These are phyloP conservation scores for Hylomyscus alleni DNA, from an alignment of 2,797 vertebrate species.

Conservation along the genomic window DNA sequence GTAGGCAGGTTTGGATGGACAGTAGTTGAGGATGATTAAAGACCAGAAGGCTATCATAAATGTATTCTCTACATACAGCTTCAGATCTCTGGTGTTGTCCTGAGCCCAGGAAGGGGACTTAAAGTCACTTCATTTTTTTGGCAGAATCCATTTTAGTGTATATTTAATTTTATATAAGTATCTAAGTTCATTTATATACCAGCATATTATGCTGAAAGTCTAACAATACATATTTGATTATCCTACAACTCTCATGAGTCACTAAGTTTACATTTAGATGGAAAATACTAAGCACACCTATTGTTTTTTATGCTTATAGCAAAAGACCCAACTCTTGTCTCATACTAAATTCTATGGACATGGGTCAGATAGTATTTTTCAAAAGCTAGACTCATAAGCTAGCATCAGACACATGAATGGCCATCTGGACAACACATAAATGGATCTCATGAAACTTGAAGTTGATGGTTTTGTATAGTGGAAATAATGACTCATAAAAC, in stretches of 20 bases:
- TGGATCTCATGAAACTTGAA: slow-evolving; percentile 32
- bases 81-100: neutral
- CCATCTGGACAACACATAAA: slow-evolving; percentile 56
- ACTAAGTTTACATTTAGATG: slow-evolving; percentile 28
- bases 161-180: slow-evolving; percentile 16
- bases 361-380: neutral
- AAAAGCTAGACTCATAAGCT: slow-evolving; percentile 1
- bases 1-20: neutral
- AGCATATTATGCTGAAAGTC: neutral
- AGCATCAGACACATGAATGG: slow-evolving; percentile 33
- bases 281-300: neutral
- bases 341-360: neutral
- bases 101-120: neutral
- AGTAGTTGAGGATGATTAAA: neutral
- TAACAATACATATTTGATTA: neutral
- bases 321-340: neutral
- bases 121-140: neutral
- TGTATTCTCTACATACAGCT: neutral
- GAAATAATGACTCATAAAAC: slow-evolving; percentile 75
- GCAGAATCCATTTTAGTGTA: neutral
- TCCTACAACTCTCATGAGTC: neutral
- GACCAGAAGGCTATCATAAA: neutral
- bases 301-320: neutral
- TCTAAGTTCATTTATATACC: neutral
- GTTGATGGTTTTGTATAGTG: slow-evolving; percentile 72